Conservation (phyloP, 2,797 vertebrate species). For the Gouania willdenowi region DNA sequence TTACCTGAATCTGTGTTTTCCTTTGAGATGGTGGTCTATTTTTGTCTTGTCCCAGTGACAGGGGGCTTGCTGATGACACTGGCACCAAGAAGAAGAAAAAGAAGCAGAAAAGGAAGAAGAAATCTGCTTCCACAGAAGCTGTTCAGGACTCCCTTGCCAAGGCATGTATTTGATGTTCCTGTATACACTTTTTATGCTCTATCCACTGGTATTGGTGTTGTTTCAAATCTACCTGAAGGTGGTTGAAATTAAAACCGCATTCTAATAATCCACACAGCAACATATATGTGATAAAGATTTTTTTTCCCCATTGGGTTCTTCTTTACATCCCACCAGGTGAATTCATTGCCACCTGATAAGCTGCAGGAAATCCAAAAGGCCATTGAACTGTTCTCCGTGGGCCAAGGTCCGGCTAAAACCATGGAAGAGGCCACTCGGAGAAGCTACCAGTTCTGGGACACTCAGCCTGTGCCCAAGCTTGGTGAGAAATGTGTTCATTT, state of each 20-base stretch:
- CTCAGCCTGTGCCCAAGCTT: slow-evolving; percentile 94
- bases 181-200: neutral
- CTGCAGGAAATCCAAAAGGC: slow-evolving; percentile 89
- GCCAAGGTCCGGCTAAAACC: slow-evolving; percentile 95
- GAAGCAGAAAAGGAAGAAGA: slow-evolving; percentile 97
- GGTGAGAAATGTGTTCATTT: slow-evolving; percentile 66
- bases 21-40: slow-evolving; percentile 6
- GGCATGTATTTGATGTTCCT: slow-evolving; percentile 54
- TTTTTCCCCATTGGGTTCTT: neutral
- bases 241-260: no score
- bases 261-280: no score
- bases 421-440: slow-evolving; percentile 97
- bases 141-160: slow-evolving; percentile 85
- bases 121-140: slow-evolving; percentile 81
- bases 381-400: slow-evolving; percentile 95
- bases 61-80: slow-evolving; percentile 85
- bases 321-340: slow-evolving; percentile 63
- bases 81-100: slow-evolving; percentile 98
- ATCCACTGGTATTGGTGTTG: no score
- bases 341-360: slow-evolving; percentile 68
- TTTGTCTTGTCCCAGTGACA: slow-evolving; percentile 69
- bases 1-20: no score
- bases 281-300: neutral
- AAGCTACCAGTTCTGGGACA: slow-evolving; percentile 99
- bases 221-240: no score